A percentile compares a stretch with the other conserved stretches of the same genome.
These are phyloP conservation scores for Hippocampus mohnikei DNA, from an alignment of 2,113 vertebrate species.

Conservation along the genomic window DNA sequence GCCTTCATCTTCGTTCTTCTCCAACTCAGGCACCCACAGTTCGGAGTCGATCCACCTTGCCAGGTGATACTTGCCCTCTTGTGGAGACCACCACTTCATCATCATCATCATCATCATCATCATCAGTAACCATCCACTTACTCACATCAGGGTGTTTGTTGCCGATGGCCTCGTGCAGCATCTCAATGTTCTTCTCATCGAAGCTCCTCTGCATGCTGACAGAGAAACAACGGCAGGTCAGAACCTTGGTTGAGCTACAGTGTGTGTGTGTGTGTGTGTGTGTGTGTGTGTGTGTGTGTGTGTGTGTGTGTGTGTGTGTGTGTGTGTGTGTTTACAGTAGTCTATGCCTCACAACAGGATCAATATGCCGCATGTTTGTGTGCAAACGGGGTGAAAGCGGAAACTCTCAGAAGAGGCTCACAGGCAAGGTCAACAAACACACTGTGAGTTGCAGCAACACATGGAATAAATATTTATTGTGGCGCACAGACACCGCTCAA, in stretches of 20 bases:
- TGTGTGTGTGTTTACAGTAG: not conserved
- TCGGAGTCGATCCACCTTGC: constrained; percentile 81
- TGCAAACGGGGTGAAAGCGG: constrained; percentile 9
- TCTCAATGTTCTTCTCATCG: constrained; percentile 82
- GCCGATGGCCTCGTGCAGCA: constrained; percentile 81
- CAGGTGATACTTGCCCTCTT: constrained; percentile 81
- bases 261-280: not conserved
- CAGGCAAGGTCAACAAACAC: not conserved
- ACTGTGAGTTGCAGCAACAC: not conserved
- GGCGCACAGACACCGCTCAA: too few species aligned
- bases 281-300: not conserved
- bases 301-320: not conserved
- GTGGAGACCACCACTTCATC: not conserved
- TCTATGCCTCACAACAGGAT: not conserved
- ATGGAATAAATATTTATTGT: too few species aligned
- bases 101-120: not conserved
- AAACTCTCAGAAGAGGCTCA: constrained; percentile 1
- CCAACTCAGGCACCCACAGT: constrained; percentile 81
- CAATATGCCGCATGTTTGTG: constrained; percentile 1
- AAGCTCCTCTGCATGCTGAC: constrained; percentile 84
- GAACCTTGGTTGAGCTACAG: not conserved
- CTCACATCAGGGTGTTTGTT: constrained; percentile 82
- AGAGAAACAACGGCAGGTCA: not conserved
- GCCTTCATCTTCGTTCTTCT: constrained; percentile 26
- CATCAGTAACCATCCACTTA: not conserved